Conservation (phyloP, 2,888 invertebrate species). For the Stenodema calcarata region DNA sequence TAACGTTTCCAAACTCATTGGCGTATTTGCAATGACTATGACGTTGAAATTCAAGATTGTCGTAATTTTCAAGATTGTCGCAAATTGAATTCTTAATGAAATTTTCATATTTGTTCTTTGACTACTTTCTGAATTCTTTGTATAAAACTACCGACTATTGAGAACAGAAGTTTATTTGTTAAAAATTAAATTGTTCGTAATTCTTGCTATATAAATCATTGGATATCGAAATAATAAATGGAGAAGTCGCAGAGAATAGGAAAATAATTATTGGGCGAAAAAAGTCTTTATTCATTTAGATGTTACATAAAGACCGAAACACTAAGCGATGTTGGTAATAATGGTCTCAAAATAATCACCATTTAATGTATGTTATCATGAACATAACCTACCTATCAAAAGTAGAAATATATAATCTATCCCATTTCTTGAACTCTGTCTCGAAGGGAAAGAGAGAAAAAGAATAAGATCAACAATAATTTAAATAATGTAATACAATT, state of each 20-base stretch:
- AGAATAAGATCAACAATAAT: conserved; percentile 6
- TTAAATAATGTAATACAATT: neutral
- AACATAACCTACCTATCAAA: neutral
- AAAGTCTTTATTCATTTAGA: conserved; percentile 14
- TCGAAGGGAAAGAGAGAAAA: neutral
- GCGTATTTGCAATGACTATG: no score
- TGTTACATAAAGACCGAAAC: conserved; percentile 11
- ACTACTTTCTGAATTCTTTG: no score
- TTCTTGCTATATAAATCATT: no score
- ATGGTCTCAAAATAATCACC: neutral
- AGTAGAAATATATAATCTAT: neutral
- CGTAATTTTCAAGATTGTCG: no score
- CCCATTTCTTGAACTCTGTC: neutral
- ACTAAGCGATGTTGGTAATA: conserved; percentile 12
- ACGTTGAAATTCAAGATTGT: no score
- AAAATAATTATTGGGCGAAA: neutral
- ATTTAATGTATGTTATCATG: neutral
- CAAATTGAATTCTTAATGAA: no score
- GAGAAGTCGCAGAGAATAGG: neutral
- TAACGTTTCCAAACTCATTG: no score
- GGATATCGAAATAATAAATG: neutral
- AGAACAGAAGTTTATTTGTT: no score
- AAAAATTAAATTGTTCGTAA: no score
- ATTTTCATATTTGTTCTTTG: no score
- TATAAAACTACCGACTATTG: no score